Percentiles rank a stretch among this genome's conserved stretches.
These are phyloP conservation scores for Syngnathus floridae DNA, from an alignment of 2,113 vertebrate species.

Conservation along the genomic window DNA sequence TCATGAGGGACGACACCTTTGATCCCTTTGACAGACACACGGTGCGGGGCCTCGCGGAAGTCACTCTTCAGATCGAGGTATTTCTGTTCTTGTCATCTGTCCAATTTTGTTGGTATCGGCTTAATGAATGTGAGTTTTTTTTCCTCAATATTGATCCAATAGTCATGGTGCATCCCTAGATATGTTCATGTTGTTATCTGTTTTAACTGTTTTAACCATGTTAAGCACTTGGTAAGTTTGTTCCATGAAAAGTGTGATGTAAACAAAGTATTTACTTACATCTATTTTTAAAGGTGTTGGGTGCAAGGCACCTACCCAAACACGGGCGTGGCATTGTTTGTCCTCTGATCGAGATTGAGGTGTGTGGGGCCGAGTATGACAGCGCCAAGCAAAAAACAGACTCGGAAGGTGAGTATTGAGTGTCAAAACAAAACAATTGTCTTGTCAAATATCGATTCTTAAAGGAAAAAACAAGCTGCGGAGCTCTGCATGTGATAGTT, in stretches of 20 bases:
- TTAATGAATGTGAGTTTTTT: too few relatives aligned
- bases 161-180: too few relatives aligned
- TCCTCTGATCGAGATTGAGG: conserved; percentile 93
- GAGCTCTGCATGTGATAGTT: too few relatives aligned
- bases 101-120: too few relatives aligned
- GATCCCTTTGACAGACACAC: conserved; percentile 92
- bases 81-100: not conserved
- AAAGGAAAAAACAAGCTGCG: too few relatives aligned
- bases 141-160: too few relatives aligned
- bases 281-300: conserved; percentile 76
- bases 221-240: not conserved
- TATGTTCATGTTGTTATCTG: not conserved
- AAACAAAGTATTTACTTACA: not conserved
- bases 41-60: conserved; percentile 73
- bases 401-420: conserved; percentile 77
- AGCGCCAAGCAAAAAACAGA: conserved; percentile 90
- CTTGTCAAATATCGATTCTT: too few relatives aligned
- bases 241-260: not conserved
- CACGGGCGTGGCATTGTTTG: conserved; percentile 94
- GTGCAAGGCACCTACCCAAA: conserved; percentile 92
- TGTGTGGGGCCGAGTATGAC: conserved; percentile 92
- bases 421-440: not conserved
- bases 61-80: conserved; percentile 82
- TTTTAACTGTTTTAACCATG: not conserved
- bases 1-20: conserved; percentile 91